Conservation (phyloP, 2,797 vertebrate species). For the Chaenodraco wilsoni region DNA sequence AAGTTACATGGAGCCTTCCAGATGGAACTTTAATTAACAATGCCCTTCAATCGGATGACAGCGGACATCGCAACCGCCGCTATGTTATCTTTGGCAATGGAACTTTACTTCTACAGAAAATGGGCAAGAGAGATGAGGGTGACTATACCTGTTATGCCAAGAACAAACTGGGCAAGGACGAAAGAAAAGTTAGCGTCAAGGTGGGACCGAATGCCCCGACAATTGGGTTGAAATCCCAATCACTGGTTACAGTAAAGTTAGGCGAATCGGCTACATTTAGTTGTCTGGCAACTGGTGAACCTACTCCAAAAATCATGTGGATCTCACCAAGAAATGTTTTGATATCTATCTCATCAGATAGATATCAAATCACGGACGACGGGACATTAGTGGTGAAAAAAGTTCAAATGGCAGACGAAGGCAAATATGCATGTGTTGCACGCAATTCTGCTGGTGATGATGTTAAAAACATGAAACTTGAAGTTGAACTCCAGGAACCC, state of each 20-base stretch:
- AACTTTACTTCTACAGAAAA: constrained; percentile 84
- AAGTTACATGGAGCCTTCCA: constrained; percentile 86
- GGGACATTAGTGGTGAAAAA: constrained; percentile 81
- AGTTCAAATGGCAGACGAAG: constrained; percentile 77
- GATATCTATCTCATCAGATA: constrained; percentile 70
- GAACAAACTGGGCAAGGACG: constrained; percentile 85
- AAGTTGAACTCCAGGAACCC: constrained; percentile 78
- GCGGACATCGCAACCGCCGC: constrained; percentile 75
- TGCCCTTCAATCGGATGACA: constrained; percentile 84
- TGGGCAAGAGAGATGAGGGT: constrained; percentile 84
- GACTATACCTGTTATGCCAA: constrained; percentile 87
- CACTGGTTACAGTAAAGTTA: constrained; percentile 64
- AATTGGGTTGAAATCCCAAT: constrained; percentile 73
- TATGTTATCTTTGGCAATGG: constrained; percentile 86
- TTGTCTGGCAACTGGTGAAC: constrained; percentile 81
- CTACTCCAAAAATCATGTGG: constrained; percentile 80
- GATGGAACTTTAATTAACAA: constrained; percentile 87
- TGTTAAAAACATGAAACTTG: constrained; percentile 79
- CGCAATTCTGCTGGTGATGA: constrained; percentile 82
- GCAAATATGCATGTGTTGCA: constrained; percentile 84
- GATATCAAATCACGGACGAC: constrained; percentile 74
- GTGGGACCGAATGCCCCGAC: constrained; percentile 77
- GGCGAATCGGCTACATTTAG: constrained; percentile 75
- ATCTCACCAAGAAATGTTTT: constrained; percentile 81
- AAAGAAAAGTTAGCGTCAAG: constrained; percentile 82